Evolutionary conservation across 2,113 vertebrate species (phyloP).

Genomic region (Paedocypris sp.): DNA sequence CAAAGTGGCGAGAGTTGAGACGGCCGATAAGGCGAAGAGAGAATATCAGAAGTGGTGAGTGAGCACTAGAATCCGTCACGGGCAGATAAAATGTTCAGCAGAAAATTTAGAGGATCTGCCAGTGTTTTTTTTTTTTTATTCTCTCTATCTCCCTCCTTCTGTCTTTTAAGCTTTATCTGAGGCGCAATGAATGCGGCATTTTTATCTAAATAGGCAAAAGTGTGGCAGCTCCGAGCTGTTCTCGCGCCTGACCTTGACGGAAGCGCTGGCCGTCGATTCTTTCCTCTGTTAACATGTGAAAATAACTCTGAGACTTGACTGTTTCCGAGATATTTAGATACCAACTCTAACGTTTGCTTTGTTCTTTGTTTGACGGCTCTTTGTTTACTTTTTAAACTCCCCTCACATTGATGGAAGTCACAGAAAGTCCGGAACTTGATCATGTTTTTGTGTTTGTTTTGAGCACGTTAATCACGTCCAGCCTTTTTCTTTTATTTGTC

Average conservation of each 20-base stretch:
- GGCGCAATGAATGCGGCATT: constrained; percentile 61
- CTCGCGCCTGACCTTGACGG: constrained; percentile 62
- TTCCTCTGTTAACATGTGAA: not conserved
- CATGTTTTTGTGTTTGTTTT: no score
- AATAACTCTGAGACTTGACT: no score
- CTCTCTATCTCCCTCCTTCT: constrained; percentile 30
- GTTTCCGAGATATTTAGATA: no score
- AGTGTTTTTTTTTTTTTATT: constrained; percentile 30
- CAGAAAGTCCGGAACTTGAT: not conserved
- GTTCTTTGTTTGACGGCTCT: no score
- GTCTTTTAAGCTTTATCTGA: constrained; percentile 60
- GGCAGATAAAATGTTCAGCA: constrained; percentile 56
- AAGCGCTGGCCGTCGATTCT: constrained; percentile 33
- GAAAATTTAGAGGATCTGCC: constrained; percentile 50
- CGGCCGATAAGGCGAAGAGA: constrained; percentile 63
- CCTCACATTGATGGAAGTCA: not conserved
- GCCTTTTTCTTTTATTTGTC: no score
- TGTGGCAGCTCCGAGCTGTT: constrained; percentile 51
- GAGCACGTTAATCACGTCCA: no score
- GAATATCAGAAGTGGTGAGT: constrained; percentile 54
- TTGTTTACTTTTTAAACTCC: not conserved
- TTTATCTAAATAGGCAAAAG: constrained; percentile 68
- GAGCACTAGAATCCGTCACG: constrained; percentile 62
- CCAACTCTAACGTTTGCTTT: no score
- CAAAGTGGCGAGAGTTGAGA: constrained; percentile 61